Conservation (phyloP, 2,888 invertebrate genomes). For the Physocephala rufipes region DNA sequence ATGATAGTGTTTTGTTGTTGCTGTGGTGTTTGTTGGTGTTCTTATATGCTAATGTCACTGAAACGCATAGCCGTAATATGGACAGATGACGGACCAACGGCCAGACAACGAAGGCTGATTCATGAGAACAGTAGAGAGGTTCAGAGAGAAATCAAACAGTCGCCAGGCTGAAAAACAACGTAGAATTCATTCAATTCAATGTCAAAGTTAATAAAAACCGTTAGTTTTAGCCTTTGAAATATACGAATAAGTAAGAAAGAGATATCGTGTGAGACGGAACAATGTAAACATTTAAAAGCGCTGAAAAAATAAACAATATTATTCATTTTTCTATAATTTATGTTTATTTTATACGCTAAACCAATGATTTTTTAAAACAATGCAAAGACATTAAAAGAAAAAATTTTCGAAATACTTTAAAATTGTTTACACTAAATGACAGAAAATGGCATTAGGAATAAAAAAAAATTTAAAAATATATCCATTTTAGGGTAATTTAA, state of each 20-base stretch:
- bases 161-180: not conserved
- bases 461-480: too few relatives aligned
- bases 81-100: not conserved
- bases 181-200: conserved; percentile 43
- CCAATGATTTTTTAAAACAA: not conserved
- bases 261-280: not conserved
- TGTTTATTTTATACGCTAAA: conserved; percentile 1
- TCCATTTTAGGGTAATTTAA: too few relatives aligned
- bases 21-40: not conserved
- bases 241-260: not conserved
- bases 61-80: not conserved
- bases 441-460: too few relatives aligned
- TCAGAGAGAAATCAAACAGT: conserved; percentile 26
- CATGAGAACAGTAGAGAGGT: conserved; percentile 31
- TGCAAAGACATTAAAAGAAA: not conserved
- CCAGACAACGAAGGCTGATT: conserved; percentile 12
- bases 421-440: not conserved
- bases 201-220: conserved; percentile 43
- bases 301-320: not conserved
- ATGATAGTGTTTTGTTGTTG: conserved; percentile 1
- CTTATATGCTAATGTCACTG: conserved; percentile 5
- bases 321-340: not conserved
- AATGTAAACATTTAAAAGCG: not conserved
- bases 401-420: not conserved
- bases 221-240: not conserved